Evolutionary conservation across 92 coral and sea anemone species (phyloP).

Genomic region (Porites divaricata): DNA sequence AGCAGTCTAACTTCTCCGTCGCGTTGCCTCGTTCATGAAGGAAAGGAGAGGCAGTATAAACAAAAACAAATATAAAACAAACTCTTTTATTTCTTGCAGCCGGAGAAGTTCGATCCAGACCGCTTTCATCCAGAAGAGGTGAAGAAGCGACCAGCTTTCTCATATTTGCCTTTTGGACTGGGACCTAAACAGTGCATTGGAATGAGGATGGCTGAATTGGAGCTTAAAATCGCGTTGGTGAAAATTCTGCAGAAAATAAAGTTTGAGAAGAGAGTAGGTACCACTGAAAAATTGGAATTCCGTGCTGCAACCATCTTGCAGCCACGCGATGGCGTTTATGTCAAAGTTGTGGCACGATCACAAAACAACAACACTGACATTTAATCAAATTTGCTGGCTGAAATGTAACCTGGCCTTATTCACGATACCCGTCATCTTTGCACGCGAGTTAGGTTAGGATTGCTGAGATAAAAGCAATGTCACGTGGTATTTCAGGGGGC

Average conservation of each 20-base stretch:
- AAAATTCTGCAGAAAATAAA: slow-evolving; percentile 37
- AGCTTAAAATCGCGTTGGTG: slow-evolving; percentile 32
- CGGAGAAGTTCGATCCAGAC: slow-evolving; percentile 49
- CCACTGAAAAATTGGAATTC: slow-evolving; percentile 14
- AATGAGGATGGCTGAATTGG: slow-evolving; percentile 34
- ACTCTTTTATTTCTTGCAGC: slow-evolving; percentile 20
- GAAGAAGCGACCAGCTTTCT: slow-evolving; percentile 29
- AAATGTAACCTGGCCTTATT: neutral
- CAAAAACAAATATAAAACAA: no score
- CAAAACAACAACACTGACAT: neutral
- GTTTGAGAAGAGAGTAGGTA: slow-evolving; percentile 33
- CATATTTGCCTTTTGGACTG: slow-evolving; percentile 44
- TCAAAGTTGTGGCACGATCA: slow-evolving; percentile 39
- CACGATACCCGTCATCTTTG: neutral
- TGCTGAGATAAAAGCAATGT: no score
- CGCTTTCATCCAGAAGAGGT: slow-evolving; percentile 39
- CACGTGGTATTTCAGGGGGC: no score
- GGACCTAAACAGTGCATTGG: slow-evolving; percentile 52
- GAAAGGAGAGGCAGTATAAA: no score
- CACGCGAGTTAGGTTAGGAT: no score
- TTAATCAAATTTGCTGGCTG: neutral
- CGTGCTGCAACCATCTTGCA: slow-evolving; percentile 27
- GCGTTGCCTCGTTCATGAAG: no score
- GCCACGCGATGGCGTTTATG: slow-evolving; percentile 22
- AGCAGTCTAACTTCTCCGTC: no score